Evolutionary conservation across 2,797 vertebrate genomes (phyloP), one percentile per base, ranked within the genome.

Genomic region (Labroides dimidiatus): DNA sequence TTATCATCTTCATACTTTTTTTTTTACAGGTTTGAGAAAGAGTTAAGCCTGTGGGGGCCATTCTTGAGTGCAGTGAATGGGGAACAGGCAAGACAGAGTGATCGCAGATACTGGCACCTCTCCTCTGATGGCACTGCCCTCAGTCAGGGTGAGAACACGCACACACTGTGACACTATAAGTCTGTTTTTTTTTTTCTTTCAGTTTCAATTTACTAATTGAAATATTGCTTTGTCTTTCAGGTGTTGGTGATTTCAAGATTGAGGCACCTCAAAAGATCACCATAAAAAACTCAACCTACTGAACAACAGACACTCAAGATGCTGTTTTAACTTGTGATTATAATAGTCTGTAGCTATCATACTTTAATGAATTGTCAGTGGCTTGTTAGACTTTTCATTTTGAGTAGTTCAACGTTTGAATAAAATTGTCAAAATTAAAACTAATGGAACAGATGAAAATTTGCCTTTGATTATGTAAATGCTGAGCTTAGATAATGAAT

Each of bases 81-180:
- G 23, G 92, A 96, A 71, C 88, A 87, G 62, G 93, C 91, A 0
- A 90, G 85, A 33, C 90, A 90, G 71, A 91, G 69, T 0, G 93
- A 96, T 55, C 89, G 86, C 44, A 93, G 93, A 72, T 98, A 95
- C 83, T 99, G 97, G 97, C 93, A 94, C 36, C 85, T 97, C 16
- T 88, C 96, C 41, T 90, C 89, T 2, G 90, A 94, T 6, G 78
- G 83, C 66, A 82, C 13, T 1, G 65, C 79, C n/a, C 89, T 97
- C 67, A 84, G 19, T 70, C 54, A 91, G 85, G 94, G 96, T 96
- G 62, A 94, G 90, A 20, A 48, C 21, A 45, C 36, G 42, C 41
- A 45, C 16, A 56, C 19, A 52, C 36, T 33, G 8, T 24, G 27
- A 59, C 41, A 62, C 9, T n/a, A 44, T 7, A 21, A 51, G 0